phyloP scores from a whole-genome alignment of 2,113 vertebrate genomes.

The Percopsis transmontana region DNA sequence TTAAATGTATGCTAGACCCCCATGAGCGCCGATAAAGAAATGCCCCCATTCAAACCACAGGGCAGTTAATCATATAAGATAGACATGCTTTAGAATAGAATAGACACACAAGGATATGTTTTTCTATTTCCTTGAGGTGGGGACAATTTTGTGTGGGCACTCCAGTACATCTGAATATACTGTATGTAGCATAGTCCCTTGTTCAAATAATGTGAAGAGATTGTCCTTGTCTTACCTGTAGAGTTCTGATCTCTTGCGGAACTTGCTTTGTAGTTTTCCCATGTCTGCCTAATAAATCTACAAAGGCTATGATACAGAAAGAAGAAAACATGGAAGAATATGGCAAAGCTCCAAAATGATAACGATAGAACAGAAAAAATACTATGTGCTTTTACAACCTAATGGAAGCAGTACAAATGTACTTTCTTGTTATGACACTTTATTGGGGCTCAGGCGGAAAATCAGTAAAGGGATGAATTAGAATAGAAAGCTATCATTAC shows the following conservation, averaged over 20 bases:
- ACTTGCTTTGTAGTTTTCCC: slow-evolving; percentile 94
- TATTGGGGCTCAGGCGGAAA: too few species aligned
- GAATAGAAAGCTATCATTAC: too few species aligned
- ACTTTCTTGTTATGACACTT: too few species aligned
- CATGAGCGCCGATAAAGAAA: background rate
- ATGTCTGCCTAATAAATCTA: slow-evolving; percentile 68
- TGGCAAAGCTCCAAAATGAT: too few species aligned
- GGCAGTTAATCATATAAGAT: too few species aligned
- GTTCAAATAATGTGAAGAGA: background rate
- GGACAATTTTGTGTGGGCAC: background rate
- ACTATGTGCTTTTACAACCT: too few species aligned
- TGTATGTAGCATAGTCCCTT: background rate
- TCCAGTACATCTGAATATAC: background rate
- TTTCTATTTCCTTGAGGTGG: background rate
- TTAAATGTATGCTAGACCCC: background rate
- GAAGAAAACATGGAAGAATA: background rate
- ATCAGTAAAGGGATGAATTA: too few species aligned
- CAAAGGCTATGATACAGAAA: slow-evolving; percentile 30
- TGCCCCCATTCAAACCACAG: too few species aligned
- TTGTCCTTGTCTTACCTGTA: slow-evolving; percentile 80
- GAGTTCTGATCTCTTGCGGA: slow-evolving; percentile 77
- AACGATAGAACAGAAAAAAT: too few species aligned
- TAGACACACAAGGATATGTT: too few species aligned
- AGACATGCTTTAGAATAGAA: too few species aligned
- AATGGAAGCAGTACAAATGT: too few species aligned